Percentiles rank a stretch among this genome's conserved stretches.
Evolutionary conservation across 2,888 invertebrate species (phyloP).

Genomic region (Nudaria mundana): DNA sequence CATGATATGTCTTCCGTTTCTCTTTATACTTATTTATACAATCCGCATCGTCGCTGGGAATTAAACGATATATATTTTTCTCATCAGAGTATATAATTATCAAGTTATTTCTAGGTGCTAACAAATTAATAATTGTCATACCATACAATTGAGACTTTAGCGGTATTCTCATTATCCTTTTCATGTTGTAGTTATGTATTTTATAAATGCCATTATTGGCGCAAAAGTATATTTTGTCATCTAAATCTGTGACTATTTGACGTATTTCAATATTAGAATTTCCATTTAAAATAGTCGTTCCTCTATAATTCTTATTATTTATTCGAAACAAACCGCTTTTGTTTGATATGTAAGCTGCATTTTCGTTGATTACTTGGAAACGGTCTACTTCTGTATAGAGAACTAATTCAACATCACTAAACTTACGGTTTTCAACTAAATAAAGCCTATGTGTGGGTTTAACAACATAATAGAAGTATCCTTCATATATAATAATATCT

Average conservation of each 20-base stretch:
- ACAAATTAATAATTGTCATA: background rate
- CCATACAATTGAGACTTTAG: background rate
- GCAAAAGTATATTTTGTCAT: background rate
- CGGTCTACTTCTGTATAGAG: slow-evolving; percentile 1
- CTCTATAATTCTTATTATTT: background rate
- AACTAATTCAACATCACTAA: background rate
- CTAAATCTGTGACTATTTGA: background rate
- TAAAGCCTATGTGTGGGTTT: background rate
- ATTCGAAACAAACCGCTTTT: background rate
- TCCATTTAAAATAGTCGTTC: background rate
- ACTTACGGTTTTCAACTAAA: background rate
- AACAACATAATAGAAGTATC: background rate
- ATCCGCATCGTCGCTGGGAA: background rate
- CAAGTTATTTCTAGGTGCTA: background rate
- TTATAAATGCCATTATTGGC: background rate
- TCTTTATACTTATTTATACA: background rate
- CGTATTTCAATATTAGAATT: background rate
- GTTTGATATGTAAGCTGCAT: background rate
- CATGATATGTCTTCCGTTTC: background rate
- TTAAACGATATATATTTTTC: slow-evolving; percentile 2
- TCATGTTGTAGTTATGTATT: background rate
- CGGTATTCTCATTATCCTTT: background rate
- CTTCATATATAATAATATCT: background rate
- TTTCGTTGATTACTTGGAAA: background rate
- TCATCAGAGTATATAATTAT: slow-evolving; percentile 3